A percentile compares a stretch with the other conserved stretches of the same genome.
phyloP scores from a whole-genome alignment of 64 coral and sea anemone genomes.

The Exaiptasia diaphana region DNA sequence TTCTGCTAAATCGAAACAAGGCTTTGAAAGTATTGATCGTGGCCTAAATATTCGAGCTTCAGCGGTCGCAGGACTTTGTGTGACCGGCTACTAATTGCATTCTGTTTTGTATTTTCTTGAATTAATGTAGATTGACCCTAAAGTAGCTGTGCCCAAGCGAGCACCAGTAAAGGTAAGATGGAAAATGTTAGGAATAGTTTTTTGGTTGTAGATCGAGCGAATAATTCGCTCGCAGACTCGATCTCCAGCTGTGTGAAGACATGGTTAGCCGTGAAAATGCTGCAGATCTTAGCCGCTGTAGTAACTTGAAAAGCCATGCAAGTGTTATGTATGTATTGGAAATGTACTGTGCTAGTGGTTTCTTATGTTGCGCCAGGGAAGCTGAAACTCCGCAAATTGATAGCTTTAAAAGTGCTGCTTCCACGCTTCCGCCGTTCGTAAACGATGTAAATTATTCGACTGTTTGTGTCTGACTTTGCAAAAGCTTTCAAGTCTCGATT shows the following conservation, averaged over 20 bases:
- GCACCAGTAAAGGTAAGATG: conserved; percentile 57
- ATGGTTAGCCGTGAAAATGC: neutral
- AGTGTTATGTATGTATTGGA: neutral
- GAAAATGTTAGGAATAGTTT: too few relatives aligned
- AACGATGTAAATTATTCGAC: neutral
- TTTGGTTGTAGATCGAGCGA: too few relatives aligned
- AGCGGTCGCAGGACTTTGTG: neutral
- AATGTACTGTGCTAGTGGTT: too few relatives aligned
- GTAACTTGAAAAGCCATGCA: neutral
- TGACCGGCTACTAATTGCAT: conserved; percentile 8
- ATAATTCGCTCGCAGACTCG: too few relatives aligned
- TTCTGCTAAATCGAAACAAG: conserved; percentile 13
- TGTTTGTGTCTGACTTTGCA: neutral
- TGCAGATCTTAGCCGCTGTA: neutral
- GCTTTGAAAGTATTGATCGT: neutral
- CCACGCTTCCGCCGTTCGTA: conserved; percentile 4
- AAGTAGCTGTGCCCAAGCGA: conserved; percentile 63
- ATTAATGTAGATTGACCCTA: conserved; percentile 59
- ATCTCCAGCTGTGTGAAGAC: neutral
- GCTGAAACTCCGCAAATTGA: too few relatives aligned
- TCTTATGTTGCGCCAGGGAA: too few relatives aligned
- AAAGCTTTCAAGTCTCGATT: neutral
- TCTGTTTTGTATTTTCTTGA: conserved; percentile 22
- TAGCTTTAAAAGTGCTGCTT: neutral
- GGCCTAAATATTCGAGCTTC: neutral